A percentile compares a stretch with the other conserved stretches of the same genome.
These are phyloP conservation scores for Teleiodes luculella DNA, from an alignment of 2,888 invertebrate genomes.

Conservation along the genomic window DNA sequence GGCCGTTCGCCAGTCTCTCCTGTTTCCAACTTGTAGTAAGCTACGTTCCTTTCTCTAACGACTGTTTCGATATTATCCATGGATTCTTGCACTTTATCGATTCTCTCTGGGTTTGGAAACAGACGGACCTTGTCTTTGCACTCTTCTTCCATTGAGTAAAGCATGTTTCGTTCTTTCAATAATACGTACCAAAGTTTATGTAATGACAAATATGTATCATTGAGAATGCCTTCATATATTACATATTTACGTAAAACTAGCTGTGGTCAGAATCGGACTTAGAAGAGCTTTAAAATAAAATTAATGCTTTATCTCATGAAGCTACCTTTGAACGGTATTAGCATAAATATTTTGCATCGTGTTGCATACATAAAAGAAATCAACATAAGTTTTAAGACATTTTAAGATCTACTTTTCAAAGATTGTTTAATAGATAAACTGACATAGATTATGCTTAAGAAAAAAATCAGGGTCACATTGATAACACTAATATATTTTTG, in stretches of 20 bases:
- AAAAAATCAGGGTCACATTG: neutral
- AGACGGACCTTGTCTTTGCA: slow-evolving; percentile 81
- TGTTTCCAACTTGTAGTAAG: slow-evolving; percentile 93
- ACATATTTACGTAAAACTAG: no score
- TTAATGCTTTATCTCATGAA: no score
- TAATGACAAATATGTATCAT: no score
- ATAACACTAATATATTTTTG: neutral
- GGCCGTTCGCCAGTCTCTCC: slow-evolving; percentile 91
- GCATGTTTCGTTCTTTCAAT: slow-evolving; percentile 97
- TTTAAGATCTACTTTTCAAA: no score
- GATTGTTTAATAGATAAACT: neutral
- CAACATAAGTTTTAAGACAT: no score
- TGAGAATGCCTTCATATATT: no score
- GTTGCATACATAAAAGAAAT: no score
- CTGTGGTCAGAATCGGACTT: no score
- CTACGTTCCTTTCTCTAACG: slow-evolving; percentile 93
- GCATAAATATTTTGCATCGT: no score
- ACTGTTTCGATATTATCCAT: slow-evolving; percentile 96
- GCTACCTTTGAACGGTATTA: no score
- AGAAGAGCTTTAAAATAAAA: no score
- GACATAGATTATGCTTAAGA: neutral
- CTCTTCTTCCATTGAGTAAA: slow-evolving; percentile 96
- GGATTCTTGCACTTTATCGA: slow-evolving; percentile 95
- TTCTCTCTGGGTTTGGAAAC: slow-evolving; percentile 94
- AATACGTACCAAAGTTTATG: slow-evolving; percentile 97